A percentile compares a stretch with the other conserved stretches of the same genome.
Evolutionary conservation across 2,797 vertebrate genomes (phyloP).

Genomic region (Diplodus puntazzo): DNA sequence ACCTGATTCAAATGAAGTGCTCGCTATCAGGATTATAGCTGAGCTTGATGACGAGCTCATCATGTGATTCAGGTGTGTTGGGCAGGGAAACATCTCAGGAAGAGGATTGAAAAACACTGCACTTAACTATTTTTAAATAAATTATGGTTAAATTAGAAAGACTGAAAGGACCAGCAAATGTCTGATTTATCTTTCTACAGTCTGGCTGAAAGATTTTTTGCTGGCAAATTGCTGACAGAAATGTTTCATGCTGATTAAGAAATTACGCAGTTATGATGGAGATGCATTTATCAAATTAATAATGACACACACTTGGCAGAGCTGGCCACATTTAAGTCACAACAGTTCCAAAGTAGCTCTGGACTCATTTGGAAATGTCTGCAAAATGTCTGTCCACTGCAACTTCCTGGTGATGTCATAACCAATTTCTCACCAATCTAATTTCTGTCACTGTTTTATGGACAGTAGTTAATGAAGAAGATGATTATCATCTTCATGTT

Average conservation of each 20-base stretch:
- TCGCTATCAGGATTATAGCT: no score
- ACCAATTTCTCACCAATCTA: neutral
- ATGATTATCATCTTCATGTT: neutral
- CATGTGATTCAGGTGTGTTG: no score
- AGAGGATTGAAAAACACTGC: no score
- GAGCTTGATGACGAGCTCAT: no score
- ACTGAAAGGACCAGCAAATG: neutral
- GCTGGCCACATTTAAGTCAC: slow-evolving; percentile 9
- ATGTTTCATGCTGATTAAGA: slow-evolving; percentile 42
- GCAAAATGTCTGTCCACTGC: neutral
- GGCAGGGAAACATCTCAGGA: no score
- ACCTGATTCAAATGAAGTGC: no score
- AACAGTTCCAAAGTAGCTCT: slow-evolving; percentile 32
- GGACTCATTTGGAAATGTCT: slow-evolving; percentile 38
- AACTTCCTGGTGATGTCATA: slow-evolving; percentile 6
- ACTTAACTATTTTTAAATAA: neutral
- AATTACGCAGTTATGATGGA: slow-evolving; percentile 28
- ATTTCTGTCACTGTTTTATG: neutral
- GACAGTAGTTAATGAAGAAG: slow-evolving; percentile 3
- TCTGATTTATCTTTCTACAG: neutral
- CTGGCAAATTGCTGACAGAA: slow-evolving; percentile 27
- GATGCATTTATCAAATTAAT: slow-evolving; percentile 44
- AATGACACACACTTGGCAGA: slow-evolving; percentile 47
- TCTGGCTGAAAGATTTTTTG: slow-evolving; percentile 6
- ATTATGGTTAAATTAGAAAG: neutral